Evolutionary conservation across 1,140 invertebrate genomes (phyloP).

Genomic region (Melipona quadrifasciata): DNA sequence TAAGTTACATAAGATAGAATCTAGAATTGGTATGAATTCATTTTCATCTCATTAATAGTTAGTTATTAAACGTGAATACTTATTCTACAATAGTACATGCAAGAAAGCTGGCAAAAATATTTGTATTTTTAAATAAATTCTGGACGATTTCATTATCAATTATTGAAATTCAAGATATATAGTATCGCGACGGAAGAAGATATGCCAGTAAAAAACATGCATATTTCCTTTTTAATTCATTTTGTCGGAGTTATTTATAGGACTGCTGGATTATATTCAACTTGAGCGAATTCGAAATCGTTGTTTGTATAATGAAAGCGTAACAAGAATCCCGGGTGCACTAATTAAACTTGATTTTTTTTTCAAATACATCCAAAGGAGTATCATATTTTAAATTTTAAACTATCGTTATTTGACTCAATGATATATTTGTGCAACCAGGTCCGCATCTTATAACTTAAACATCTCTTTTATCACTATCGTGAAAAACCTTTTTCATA

Average conservation of each 20-base stretch:
- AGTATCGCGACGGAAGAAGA: conserved; percentile 19
- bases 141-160: conserved; percentile 26
- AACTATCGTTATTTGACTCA: not conserved
- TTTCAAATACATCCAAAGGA: conserved; percentile 2
- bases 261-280: conserved; percentile 6
- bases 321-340: conserved; percentile 7
- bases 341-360: not conserved
- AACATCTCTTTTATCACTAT: not conserved
- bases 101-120: conserved; percentile 30
- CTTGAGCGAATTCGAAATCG: conserved; percentile 38
- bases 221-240: conserved; percentile 12
- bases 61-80: conserved; percentile 3
- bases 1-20: conserved; percentile 9
- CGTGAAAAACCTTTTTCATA: not conserved
- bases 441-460: not conserved
- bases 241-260: conserved; percentile 11
- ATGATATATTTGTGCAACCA: conserved; percentile 6
- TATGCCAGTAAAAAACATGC: conserved; percentile 21
- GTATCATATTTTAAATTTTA: not conserved
- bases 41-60: not conserved
- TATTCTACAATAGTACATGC: conserved; percentile 36
- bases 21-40: conserved; percentile 12
- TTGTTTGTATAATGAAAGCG: conserved; percentile 25
- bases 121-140: conserved; percentile 17
- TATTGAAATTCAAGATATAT: conserved; percentile 12